These are phyloP conservation scores for Palythoa grandis DNA, from an alignment of 92 coral and sea anemone species.

Conservation along the genomic window DNA sequence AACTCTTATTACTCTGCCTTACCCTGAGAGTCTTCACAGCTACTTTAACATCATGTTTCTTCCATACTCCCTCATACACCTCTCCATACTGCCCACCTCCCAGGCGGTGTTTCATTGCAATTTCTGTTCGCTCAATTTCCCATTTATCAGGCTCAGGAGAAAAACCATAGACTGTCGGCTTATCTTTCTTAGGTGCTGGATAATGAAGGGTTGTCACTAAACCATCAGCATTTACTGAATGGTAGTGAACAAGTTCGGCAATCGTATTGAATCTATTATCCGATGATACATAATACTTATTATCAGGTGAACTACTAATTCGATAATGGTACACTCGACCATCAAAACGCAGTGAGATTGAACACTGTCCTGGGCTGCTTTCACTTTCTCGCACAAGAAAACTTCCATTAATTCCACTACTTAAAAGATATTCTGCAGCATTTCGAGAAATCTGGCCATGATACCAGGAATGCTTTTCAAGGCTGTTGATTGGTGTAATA, in stretches of 20 bases:
- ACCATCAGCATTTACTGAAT: conserved; percentile 96
- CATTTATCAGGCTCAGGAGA: conserved; percentile 97
- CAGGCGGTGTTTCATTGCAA: conserved; percentile 93
- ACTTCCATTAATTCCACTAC: conserved; percentile 99
- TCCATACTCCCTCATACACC: conserved; percentile 98
- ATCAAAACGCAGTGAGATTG: conserved; percentile 94
- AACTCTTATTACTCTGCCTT: not conserved
- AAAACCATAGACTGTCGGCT: conserved; percentile 91
- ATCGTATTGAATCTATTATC: conserved; percentile 87
- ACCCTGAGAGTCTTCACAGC: conserved; percentile 99
- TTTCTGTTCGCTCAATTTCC: conserved; percentile 96
- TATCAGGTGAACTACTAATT: conserved; percentile 81
- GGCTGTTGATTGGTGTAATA: conserved; percentile 90
- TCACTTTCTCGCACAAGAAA: conserved; percentile 98
- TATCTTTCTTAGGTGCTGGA: conserved; percentile 94
- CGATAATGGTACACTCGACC: conserved; percentile 97
- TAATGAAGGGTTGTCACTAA: conserved; percentile 96
- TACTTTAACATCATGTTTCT: conserved; percentile 81
- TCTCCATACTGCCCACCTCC: conserved; percentile 99
- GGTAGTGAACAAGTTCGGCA: conserved; percentile 97
- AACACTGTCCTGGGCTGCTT: conserved; percentile 93
- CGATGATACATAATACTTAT: conserved; percentile 82
- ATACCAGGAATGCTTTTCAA: conserved; percentile 97
- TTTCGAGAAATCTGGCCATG: conserved; percentile 96
- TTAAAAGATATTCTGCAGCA: conserved; percentile 90